Evolutionary conservation across 2,113 vertebrate genomes (phyloP), one percentile per base, ranked within the genome.

Genomic region (Pleuronectes platessa): DNA sequence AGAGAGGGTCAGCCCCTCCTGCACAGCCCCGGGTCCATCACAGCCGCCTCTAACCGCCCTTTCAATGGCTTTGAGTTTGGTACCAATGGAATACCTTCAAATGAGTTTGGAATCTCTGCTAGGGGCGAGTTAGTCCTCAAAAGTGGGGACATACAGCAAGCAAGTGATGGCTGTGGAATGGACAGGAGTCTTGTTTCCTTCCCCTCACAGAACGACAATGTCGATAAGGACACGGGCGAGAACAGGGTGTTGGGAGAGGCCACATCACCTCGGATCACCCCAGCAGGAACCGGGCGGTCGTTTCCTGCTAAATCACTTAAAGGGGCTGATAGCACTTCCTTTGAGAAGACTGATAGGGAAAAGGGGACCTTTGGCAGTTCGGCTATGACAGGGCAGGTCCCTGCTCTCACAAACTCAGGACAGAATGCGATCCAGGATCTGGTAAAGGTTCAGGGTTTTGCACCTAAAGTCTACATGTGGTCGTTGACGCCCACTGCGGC

Each of bases 391-490:
- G 45, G 56, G 4, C 40, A 70, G 4, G 49, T 23, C 37, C 24
- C 37, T 37, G 5, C 51, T 27, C 62, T 49, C 37, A 60, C 55
- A 68, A 71, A 24, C 31, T 24, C 21, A 5, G 71, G 60, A 67
- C 59, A 65, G 54, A 87, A 42, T 74, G 71, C 56, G 61, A 68
- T 55, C 42, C 51, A 64, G n/a, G 9, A 71, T 9, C 35, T 35
- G 15, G 59, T 15, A 58, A 12, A 63, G 20, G 9, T 73, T 8
- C 59, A 37, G 27, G 1, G 51, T 2, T 86, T 88, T 47, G 67
- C 27, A 60, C 54, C 76, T n/a, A 86, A 45, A 78, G 63, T 55
- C 1, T 83, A 79, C 7, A 0, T 0, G 3, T 92, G 91, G 92
- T 81, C 87, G 2, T 4, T 20, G 21, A 79, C 76, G 15, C 55